Conservation (phyloP, 2,113 vertebrate species). For the Cebus imitator region DNA sequence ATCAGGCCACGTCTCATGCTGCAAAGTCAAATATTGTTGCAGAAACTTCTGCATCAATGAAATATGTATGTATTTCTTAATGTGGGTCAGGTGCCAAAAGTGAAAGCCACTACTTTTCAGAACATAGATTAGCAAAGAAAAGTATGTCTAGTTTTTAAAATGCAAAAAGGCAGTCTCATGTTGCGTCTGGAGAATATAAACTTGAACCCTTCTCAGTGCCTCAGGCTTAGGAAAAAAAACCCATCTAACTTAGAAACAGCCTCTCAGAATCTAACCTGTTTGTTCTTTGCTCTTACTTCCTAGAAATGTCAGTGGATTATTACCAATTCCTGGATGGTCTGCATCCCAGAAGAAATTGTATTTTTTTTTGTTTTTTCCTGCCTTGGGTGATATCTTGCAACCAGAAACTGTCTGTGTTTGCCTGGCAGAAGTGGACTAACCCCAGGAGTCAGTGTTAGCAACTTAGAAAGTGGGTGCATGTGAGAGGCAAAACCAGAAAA, state of each 20-base stretch:
- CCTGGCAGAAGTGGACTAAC: not conserved
- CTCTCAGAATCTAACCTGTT: not conserved
- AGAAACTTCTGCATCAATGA: not conserved
- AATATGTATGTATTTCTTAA: not conserved
- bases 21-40: not conserved
- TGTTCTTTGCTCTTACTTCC: not conserved
- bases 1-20: not conserved
- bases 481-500: not conserved
- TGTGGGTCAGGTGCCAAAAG: not conserved
- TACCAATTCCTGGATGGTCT: not conserved
- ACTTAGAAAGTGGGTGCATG: not conserved
- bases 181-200: not conserved
- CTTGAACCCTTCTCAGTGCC: not conserved
- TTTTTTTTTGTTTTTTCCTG: not conserved
- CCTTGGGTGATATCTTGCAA: too few relatives aligned
- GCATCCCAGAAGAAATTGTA: not conserved
- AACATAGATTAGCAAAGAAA: not conserved
- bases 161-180: not conserved
- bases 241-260: not conserved
- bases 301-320: not conserved
- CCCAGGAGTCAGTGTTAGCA: not conserved
- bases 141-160: not conserved
- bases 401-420: not conserved
- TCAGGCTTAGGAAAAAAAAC: not conserved
- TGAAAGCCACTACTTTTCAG: not conserved